A percentile compares a stretch with the other conserved stretches of the same genome.
These are phyloP conservation scores for Caradrina kadenii DNA, from an alignment of 2,888 invertebrate genomes.

Conservation along the genomic window DNA sequence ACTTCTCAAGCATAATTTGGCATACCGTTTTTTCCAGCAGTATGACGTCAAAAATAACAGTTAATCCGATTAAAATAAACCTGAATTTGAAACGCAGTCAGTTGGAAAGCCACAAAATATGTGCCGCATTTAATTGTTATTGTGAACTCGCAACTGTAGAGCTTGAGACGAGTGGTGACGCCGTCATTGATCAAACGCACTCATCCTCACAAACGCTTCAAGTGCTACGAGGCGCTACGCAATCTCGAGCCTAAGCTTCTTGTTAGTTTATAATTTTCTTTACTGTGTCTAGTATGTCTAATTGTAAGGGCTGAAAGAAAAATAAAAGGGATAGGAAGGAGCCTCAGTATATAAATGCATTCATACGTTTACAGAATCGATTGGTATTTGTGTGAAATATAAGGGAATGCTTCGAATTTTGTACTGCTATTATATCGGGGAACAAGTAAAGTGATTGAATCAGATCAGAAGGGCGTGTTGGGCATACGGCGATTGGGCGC, in stretches of 20 bases:
- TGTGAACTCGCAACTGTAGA: conserved; percentile 62
- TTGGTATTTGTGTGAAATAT: conserved; percentile 21
- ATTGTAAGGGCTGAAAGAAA: background rate
- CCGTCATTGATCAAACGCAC: conserved; percentile 65
- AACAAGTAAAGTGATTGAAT: conserved; percentile 78
- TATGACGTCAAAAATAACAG: conserved; percentile 81
- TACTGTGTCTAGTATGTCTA: conserved; percentile 15
- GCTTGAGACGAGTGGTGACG: conserved; percentile 49
- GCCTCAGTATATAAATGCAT: background rate
- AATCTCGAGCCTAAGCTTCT: conserved; percentile 50
- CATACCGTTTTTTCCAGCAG: conserved; percentile 85
- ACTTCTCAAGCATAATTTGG: conserved; percentile 88
- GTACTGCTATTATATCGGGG: conserved; percentile 55
- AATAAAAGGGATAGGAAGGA: background rate
- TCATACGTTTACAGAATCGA: conserved; percentile 10
- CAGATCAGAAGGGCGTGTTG: conserved; percentile 81
- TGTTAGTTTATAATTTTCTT: conserved; percentile 14
- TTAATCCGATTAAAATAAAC: conserved; percentile 81
- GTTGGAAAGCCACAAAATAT: conserved; percentile 73
- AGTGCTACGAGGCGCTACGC: conserved; percentile 76
- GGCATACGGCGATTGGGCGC: conserved; percentile 69
- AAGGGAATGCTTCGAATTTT: conserved; percentile 12
- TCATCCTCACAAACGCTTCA: conserved; percentile 59
- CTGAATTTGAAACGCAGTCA: conserved; percentile 75
- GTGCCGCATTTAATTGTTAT: conserved; percentile 71